Base-by-base conservation (phyloP, 2,888 invertebrate genomes). In the Euproctis similis region DNA sequence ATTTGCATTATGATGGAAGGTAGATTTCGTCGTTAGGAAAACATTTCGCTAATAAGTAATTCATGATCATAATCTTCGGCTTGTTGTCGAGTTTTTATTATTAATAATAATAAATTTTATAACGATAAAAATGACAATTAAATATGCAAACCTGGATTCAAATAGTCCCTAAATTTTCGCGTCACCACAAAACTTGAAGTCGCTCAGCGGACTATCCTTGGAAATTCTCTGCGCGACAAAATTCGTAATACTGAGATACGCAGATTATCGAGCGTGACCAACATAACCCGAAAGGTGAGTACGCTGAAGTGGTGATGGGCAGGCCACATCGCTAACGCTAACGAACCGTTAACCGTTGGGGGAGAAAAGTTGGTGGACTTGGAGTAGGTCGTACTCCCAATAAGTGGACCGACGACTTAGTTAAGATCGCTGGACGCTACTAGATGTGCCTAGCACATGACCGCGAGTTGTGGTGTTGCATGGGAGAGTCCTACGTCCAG, bases 1-100 rank as follows among this genome's bases (percentile, higher is more conserved):
- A 47, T 47, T 36, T 34, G 22, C 36, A 35, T 31, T 42, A 31
- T 29, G 30, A 23, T 31, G 30, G 36, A 29, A 30, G 26, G 20
- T 27, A 31, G 24, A 34, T 23, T 33, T 30, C 24, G 31, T 32
- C 31, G 31, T 37, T 46, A 31, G 16, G n/a, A 11, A 16, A 30
- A 30, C 10, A 21, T 10, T 21, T 20, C 10, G 10, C 9, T 2
- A 4, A 8, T 18, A 20, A 5, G n/a, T 3, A 8, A 20, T 9
- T 21, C 21, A 21, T 14, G 6, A 14, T 14, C 14, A 6, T 14
- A 14, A n/a, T n/a, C n/a, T n/a, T 14, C 14, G 14, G 14, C 6
- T 4, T 14, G 4, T 14, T 14, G 14, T 14, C 14, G 14, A 4
- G 14, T 14, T 4, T 14, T 14, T 4, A 14, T 6, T 14, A 14